Evolutionary conservation across 1,140 invertebrate species (phyloP).

Genomic region (Drosophila oshimai): DNA sequence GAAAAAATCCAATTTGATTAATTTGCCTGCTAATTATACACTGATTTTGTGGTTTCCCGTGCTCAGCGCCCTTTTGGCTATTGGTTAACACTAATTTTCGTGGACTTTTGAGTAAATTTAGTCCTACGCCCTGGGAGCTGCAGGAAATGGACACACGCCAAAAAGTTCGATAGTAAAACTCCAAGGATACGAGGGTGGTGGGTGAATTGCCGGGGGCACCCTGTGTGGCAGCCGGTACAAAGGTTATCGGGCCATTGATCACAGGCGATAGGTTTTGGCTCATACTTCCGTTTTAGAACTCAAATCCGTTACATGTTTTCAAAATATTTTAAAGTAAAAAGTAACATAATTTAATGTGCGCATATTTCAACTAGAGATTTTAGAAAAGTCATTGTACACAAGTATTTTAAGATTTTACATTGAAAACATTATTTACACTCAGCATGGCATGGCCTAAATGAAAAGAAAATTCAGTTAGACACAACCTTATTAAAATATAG

Average conservation of each 20-base stretch:
- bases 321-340: background rate
- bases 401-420: too few relatives aligned
- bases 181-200: constrained; percentile 53
- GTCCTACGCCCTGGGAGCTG: constrained; percentile 29
- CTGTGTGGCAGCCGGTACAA: constrained; percentile 44
- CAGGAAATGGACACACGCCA: constrained; percentile 46
- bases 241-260: constrained; percentile 27
- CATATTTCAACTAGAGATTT: too few relatives aligned
- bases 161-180: constrained; percentile 63
- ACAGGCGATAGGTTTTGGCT: background rate
- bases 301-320: background rate
- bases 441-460: too few relatives aligned
- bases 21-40: background rate
- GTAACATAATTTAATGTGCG: too few relatives aligned
- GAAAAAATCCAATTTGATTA: background rate
- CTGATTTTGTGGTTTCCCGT: background rate
- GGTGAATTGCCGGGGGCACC: constrained; percentile 8
- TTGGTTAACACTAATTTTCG: background rate
- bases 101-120: constrained; percentile 1
- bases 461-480: too few relatives aligned
- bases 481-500: too few relatives aligned
- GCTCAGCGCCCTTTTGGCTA: background rate
- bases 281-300: background rate
- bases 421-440: too few relatives aligned
- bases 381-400: too few relatives aligned